phyloP scores from a whole-genome alignment of 2,113 vertebrate genomes.

The Pelusios castaneus region DNA sequence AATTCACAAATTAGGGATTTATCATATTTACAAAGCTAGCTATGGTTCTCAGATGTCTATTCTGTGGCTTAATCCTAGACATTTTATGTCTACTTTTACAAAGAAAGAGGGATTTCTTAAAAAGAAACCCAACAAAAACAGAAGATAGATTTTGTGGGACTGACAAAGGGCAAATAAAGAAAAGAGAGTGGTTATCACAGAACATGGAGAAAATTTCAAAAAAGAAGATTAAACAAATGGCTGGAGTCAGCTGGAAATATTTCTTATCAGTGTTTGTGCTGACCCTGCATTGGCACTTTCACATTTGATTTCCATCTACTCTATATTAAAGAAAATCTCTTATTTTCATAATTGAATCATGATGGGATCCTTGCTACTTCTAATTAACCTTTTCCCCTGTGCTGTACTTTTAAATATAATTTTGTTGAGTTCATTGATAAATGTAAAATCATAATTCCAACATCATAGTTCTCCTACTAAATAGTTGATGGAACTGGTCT shows the following conservation, averaged over 20 bases:
- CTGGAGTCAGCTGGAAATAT: not conserved
- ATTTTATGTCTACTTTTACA: not conserved
- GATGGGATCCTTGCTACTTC: conserved; percentile 18
- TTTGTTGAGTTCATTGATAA: conserved; percentile 37
- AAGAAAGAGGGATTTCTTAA: not conserved
- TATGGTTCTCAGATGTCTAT: not conserved
- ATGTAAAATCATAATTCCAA: not conserved
- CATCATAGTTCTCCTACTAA: not conserved
- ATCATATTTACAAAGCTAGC: not conserved
- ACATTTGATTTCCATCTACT: conserved; percentile 29
- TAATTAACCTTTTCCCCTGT: conserved; percentile 37
- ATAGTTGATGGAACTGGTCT: not conserved
- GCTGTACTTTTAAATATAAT: not conserved
- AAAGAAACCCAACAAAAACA: not conserved
- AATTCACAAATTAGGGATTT: not conserved
- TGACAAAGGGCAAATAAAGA: conserved; percentile 12
- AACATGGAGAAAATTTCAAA: not conserved
- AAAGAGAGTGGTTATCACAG: not conserved
- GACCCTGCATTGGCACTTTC: not conserved
- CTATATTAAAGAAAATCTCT: conserved; percentile 27
- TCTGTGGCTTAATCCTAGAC: not conserved
- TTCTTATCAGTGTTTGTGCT: not conserved
- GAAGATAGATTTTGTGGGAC: conserved; percentile 8
- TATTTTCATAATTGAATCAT: not conserved
- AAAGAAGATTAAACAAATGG: not conserved